Conservation (phyloP, 2,113 vertebrate genomes). For the Stigmatopora argus region DNA sequence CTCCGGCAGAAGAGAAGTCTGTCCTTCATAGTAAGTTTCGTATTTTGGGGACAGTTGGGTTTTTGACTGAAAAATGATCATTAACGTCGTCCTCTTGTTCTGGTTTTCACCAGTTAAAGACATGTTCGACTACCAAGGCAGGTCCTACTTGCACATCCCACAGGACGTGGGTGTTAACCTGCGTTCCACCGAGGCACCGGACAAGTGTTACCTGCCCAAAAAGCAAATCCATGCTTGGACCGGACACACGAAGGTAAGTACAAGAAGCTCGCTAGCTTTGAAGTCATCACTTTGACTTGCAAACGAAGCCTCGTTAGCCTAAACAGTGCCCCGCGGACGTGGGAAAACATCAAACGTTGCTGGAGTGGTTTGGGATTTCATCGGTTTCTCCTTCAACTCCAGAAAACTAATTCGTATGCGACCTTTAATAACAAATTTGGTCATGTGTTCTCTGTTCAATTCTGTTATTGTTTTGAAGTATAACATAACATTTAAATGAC, state of each 20-base stretch:
- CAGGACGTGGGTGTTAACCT: slow-evolving; percentile 97
- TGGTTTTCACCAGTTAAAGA: slow-evolving; percentile 81
- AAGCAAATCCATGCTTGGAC: slow-evolving; percentile 98
- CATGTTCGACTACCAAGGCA: slow-evolving; percentile 96
- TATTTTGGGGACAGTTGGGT: not conserved
- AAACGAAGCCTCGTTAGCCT: not conserved
- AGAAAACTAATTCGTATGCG: not conserved
- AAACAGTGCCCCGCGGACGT: not conserved
- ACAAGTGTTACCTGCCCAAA: slow-evolving; percentile 97
- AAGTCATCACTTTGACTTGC: not conserved
- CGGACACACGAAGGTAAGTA: slow-evolving; percentile 91
- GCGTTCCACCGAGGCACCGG: slow-evolving; percentile 81
- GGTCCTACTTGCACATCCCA: slow-evolving; percentile 93
- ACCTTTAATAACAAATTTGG: too few relatives aligned
- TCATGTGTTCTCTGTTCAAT: too few relatives aligned
- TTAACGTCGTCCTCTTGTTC: not conserved
- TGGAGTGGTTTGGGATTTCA: not conserved
- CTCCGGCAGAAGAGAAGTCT: slow-evolving; percentile 93
- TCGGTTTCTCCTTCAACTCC: not conserved
- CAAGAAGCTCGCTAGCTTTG: not conserved
- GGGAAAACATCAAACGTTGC: not conserved
- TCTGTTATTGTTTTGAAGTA: too few relatives aligned
- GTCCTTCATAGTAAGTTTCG: slow-evolving; percentile 83
- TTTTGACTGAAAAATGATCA: too few relatives aligned
- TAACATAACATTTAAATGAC: too few relatives aligned